phyloP scores from a whole-genome alignment of 2,797 vertebrate genomes.

The Pygocentrus nattereri region DNA sequence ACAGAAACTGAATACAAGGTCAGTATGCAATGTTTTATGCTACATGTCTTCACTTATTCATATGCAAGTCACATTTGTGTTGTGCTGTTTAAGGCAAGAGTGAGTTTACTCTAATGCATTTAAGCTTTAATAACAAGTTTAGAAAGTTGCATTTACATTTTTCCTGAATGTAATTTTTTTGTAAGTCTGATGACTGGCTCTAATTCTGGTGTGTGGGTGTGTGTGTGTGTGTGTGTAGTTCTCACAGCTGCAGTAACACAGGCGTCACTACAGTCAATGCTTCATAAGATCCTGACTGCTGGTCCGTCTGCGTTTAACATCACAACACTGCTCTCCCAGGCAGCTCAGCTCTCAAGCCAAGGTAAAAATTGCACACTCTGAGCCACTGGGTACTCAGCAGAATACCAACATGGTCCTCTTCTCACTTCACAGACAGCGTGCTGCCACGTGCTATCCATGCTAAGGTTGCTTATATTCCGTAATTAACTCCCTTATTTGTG shows the following conservation, averaged over 20 bases:
- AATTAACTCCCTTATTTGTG: neutral
- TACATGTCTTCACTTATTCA: neutral
- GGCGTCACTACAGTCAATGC: conserved; percentile 98
- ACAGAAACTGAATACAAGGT: neutral
- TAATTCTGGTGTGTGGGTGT: neutral
- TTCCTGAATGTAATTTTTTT: neutral
- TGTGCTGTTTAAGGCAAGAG: neutral
- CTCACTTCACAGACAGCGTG: neutral
- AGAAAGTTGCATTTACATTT: neutral
- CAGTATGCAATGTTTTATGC: neutral
- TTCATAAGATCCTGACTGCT: conserved; percentile 98
- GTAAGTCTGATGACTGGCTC: neutral
- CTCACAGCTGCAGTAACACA: conserved; percentile 99
- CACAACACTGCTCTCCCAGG: conserved; percentile 97
- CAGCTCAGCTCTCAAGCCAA: conserved; percentile 96
- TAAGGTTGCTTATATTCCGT: neutral
- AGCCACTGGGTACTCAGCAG: neutral
- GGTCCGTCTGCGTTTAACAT: conserved; percentile 98
- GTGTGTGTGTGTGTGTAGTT: conserved; percentile 75
- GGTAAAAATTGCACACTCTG: conserved; percentile 74
- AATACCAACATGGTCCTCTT: neutral
- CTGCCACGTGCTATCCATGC: neutral
- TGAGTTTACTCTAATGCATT: neutral
- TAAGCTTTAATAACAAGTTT: neutral
- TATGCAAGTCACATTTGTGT: neutral